Conservation (phyloP, 2,888 invertebrate genomes). For the Apantesis nais region DNA sequence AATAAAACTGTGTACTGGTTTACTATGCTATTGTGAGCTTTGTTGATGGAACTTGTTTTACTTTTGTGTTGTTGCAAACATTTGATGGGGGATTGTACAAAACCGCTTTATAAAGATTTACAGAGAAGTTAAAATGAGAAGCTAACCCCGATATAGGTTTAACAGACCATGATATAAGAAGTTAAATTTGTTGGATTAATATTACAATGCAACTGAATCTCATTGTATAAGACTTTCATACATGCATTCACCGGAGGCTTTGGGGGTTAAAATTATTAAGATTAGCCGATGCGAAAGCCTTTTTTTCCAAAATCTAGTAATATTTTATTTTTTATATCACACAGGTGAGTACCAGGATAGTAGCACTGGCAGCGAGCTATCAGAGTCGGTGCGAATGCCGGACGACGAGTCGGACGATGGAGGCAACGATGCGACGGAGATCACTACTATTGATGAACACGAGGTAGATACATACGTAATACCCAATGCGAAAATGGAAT, state of each 20-base stretch:
- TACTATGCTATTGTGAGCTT: neutral
- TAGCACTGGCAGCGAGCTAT: constrained; percentile 82
- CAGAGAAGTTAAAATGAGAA: neutral
- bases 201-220: neutral
- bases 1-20: neutral
- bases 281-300: neutral
- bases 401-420: constrained; percentile 82
- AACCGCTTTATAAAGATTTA: neutral
- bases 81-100: neutral
- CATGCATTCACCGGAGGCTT: neutral
- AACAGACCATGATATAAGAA: neutral
- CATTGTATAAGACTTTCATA: neutral
- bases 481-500: neutral
- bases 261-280: neutral
- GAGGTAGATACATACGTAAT: constrained; percentile 37
- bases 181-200: neutral
- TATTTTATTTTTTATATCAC: neutral
- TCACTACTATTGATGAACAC: constrained; percentile 47
- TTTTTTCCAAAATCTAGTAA: too few species aligned
- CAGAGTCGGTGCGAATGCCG: constrained; percentile 67
- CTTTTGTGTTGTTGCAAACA: neutral
- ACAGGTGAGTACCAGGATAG: constrained; percentile 83
- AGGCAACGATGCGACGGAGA: constrained; percentile 48
- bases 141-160: neutral
- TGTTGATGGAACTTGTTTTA: neutral